These are phyloP conservation scores for Eudyptes chrysolophus DNA, from an alignment of 2,113 vertebrate genomes.

Conservation along the genomic window DNA sequence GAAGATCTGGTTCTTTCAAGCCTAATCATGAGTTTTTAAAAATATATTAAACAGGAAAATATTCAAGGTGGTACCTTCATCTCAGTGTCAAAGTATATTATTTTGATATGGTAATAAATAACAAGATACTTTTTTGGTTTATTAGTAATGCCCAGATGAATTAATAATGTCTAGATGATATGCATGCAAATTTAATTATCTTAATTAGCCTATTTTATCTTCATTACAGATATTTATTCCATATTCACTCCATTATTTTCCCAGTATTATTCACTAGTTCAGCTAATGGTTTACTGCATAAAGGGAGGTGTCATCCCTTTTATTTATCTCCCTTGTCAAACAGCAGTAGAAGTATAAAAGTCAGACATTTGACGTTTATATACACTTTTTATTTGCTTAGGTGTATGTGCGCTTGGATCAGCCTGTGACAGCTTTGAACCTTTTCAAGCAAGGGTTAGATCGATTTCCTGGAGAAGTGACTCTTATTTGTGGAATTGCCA, in stretches of 20 bases:
- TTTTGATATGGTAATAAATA: not conserved
- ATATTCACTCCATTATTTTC: not conserved
- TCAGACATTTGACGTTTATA: not conserved
- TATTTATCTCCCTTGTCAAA: not conserved
- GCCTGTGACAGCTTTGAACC: slow-evolving; percentile 89
- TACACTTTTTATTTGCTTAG: slow-evolving; percentile 66
- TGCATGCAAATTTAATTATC: not conserved
- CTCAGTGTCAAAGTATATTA: not conserved
- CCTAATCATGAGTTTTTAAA: not conserved
- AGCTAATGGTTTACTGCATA: not conserved
- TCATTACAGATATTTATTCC: not conserved
- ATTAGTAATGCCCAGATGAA: not conserved
- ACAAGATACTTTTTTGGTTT: not conserved
- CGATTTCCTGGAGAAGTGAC: slow-evolving; percentile 94
- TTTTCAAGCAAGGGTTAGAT: slow-evolving; percentile 95
- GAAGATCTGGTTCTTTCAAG: not conserved
- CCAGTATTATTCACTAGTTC: not conserved
- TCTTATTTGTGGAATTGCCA: slow-evolving; percentile 92
- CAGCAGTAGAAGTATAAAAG: not conserved
- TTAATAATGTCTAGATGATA: not conserved
- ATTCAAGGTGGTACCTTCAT: not conserved
- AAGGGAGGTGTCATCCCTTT: not conserved
- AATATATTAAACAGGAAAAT: not conserved
- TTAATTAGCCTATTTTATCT: not conserved
- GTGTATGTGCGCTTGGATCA: slow-evolving; percentile 95